Percentiles rank a stretch among this genome's conserved stretches.
These are phyloP conservation scores for Halichoerus grypus DNA, from an alignment of 2,113 vertebrate genomes.

Conservation along the genomic window DNA sequence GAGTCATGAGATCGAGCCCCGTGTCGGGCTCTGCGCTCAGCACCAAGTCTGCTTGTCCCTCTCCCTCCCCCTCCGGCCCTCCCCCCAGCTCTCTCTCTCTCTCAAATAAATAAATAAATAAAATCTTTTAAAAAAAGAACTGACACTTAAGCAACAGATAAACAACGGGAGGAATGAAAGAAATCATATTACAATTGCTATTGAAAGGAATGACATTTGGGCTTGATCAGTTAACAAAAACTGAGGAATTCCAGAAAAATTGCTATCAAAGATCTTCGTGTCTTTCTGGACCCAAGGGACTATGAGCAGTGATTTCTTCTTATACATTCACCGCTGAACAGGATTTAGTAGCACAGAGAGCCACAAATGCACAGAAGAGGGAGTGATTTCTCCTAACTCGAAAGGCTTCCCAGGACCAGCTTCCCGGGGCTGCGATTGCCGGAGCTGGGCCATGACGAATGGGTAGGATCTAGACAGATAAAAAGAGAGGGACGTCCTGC, in stretches of 20 bases:
- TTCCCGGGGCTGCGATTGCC: neutral
- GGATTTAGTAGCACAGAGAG: neutral
- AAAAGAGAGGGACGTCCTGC: neutral
- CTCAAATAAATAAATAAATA: neutral
- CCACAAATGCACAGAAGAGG: neutral
- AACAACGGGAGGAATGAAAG: neutral
- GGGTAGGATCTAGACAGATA: neutral
- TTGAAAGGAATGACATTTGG: neutral
- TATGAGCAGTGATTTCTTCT: neutral
- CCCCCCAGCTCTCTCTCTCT: neutral
- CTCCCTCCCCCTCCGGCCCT: neutral
- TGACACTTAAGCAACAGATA: neutral
- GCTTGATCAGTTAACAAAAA: neutral
- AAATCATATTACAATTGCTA: neutral
- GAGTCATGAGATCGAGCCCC: neutral
- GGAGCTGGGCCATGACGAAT: rapidly evolving
- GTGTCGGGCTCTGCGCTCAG: neutral
- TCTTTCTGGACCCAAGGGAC: neutral
- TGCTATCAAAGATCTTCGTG: neutral
- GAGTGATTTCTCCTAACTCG: neutral
- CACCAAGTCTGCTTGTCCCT: neutral
- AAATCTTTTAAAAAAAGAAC: neutral
- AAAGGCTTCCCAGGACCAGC: neutral
- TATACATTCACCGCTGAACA: neutral
- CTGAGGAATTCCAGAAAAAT: neutral